Conservation (phyloP, 2,113 vertebrate species). For the Monopterus albus region DNA sequence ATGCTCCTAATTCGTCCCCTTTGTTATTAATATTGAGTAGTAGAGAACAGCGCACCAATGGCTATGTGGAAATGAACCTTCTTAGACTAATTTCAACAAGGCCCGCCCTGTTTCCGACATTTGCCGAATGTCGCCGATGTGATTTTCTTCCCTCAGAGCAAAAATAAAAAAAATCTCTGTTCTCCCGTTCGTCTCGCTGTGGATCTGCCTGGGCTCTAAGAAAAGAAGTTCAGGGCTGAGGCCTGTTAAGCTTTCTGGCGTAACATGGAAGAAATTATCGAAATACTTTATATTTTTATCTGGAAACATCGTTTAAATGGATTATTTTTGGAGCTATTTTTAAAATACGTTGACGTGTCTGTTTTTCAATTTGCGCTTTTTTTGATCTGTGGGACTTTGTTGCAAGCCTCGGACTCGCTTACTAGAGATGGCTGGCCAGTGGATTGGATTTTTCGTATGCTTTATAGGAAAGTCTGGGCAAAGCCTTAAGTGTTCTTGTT, state of each 20-base stretch:
- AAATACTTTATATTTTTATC: constrained; percentile 30
- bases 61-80: constrained; percentile 1
- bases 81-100: constrained; percentile 65
- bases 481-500: constrained; percentile 72
- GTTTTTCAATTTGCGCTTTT: constrained; percentile 28
- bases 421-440: constrained; percentile 25
- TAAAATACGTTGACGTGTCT: not conserved
- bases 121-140: constrained; percentile 80
- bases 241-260: constrained; percentile 68
- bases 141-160: constrained; percentile 83
- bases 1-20: constrained; percentile 55
- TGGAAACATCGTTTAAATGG: constrained; percentile 31
- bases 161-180: constrained; percentile 85
- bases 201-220: constrained; percentile 83
- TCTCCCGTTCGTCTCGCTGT: constrained; percentile 82
- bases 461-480: constrained; percentile 72
- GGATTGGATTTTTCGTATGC: constrained; percentile 51
- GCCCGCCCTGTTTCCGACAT: constrained; percentile 80
- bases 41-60: constrained; percentile 57
- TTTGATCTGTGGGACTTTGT: constrained; percentile 74
- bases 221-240: constrained; percentile 84
- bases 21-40: constrained; percentile 68
- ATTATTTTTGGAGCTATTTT: constrained; percentile 35
- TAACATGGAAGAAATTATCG: constrained; percentile 48
- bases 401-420: constrained; percentile 78